Evolutionary conservation across 1,140 invertebrate genomes (phyloP).

Genomic region (Pachyrhynchus sulphureomaculatus): DNA sequence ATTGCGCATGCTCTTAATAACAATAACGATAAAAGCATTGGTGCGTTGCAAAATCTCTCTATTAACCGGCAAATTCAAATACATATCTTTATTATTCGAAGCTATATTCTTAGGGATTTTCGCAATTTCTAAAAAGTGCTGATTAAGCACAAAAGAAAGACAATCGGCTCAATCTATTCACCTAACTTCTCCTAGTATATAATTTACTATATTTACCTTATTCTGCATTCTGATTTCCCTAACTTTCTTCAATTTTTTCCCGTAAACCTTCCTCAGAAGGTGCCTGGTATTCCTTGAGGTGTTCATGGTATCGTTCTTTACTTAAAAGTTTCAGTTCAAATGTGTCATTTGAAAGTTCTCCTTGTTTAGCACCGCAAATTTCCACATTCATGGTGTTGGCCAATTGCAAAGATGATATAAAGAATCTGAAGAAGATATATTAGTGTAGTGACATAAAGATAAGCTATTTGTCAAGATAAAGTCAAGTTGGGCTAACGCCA

Average conservation of each 20-base stretch:
- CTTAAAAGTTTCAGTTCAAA: conserved; percentile 42
- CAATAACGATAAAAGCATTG: no score
- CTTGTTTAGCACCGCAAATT: conserved; percentile 35
- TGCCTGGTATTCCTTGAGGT: conserved; percentile 44
- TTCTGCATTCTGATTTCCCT: conserved; percentile 17
- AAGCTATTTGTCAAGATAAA: no score
- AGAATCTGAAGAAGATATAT: conserved; percentile 33
- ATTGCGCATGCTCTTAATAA: no score
- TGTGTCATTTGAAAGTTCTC: conserved; percentile 43
- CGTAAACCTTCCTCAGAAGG: conserved; percentile 40
- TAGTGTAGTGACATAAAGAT: neutral
- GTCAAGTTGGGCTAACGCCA: no score
- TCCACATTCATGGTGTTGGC: conserved; percentile 45
- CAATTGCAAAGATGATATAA: conserved; percentile 45
- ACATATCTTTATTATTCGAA: no score
- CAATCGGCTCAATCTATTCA: no score
- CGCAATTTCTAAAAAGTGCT: no score
- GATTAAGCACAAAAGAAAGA: no score
- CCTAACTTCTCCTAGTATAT: no score
- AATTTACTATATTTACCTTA: conserved; percentile 6
- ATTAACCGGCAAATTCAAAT: no score
- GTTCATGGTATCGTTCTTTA: conserved; percentile 44
- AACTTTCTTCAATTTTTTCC: conserved; percentile 33
- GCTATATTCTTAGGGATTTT: no score
- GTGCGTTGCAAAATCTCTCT: no score